These are phyloP conservation scores for Lamprotornis superbus DNA, from an alignment of 2,113 vertebrate genomes.

Conservation along the genomic window DNA sequence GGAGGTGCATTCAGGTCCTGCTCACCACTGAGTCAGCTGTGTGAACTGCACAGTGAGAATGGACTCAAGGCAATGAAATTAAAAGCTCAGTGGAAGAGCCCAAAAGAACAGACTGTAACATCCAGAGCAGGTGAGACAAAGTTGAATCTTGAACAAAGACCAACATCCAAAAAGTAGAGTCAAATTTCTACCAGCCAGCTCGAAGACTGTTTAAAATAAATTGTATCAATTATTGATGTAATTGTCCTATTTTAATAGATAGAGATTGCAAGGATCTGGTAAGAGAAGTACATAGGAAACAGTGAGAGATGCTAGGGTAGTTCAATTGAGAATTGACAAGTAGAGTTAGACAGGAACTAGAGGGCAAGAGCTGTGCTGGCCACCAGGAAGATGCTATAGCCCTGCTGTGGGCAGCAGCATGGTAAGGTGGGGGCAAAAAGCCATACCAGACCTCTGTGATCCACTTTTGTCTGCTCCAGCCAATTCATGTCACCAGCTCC, in stretches of 20 bases:
- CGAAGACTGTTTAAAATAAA: neutral
- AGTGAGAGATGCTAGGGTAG: neutral
- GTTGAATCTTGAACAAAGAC: neutral
- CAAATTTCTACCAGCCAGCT: neutral
- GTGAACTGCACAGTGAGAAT: neutral
- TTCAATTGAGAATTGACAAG: neutral
- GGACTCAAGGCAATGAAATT: neutral
- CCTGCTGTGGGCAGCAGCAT: neutral
- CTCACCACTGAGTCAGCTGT: neutral
- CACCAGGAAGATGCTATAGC: neutral
- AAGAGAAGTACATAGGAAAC: neutral
- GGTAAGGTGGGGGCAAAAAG: neutral
- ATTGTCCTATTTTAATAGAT: neutral
- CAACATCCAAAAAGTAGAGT: neutral
- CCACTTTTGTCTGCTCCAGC: neutral
- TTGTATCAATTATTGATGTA: neutral
- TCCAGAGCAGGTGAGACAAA: neutral
- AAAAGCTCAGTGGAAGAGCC: neutral
- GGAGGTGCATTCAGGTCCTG: neutral
- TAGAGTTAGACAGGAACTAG: neutral
- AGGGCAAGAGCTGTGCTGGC: neutral
- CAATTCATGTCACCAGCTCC: neutral
- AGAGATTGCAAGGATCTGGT: neutral
- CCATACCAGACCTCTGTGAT: neutral
- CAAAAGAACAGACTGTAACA: no score